phyloP scores from a whole-genome alignment of 2,888 invertebrate genomes.

The Tanytarsus gracilentus region DNA sequence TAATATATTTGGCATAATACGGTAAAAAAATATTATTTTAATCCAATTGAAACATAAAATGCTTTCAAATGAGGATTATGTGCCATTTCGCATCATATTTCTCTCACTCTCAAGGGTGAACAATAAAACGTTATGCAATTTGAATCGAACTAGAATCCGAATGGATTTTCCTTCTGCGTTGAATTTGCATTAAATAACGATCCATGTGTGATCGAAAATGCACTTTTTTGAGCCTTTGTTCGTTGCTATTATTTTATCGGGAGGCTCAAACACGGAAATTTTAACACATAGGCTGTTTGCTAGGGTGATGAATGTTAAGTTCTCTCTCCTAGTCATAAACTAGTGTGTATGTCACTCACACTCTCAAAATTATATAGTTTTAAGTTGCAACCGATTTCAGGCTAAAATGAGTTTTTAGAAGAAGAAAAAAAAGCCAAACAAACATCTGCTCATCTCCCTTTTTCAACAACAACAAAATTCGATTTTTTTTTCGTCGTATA shows the following conservation, averaged over 20 bases:
- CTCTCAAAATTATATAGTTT: neutral
- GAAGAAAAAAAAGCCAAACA: conserved; percentile 13
- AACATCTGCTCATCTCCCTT: conserved; percentile 29
- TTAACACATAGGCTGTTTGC: too few relatives aligned
- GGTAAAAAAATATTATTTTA: conserved; percentile 6
- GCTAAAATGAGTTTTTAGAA: conserved; percentile 1
- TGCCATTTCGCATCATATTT: neutral
- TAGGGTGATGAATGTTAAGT: too few relatives aligned
- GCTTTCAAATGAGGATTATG: conserved; percentile 25
- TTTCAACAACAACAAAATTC: conserved; percentile 4
- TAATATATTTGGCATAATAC: too few relatives aligned
- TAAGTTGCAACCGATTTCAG: conserved; percentile 12
- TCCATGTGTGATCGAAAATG: too few relatives aligned
- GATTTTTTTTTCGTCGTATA: neutral
- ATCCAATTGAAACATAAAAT: conserved; percentile 23
- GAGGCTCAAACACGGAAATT: conserved; percentile 3
- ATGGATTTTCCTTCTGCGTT: too few relatives aligned
- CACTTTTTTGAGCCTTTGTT: too few relatives aligned
- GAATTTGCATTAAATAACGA: too few relatives aligned
- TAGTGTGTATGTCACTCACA: neutral
- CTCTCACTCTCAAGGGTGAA: too few relatives aligned
- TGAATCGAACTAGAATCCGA: conserved; percentile 17
- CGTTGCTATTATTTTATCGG: too few relatives aligned
- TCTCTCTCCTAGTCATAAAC: neutral
- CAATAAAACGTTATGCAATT: neutral